Percentiles rank a stretch among this genome's conserved stretches.
These are phyloP conservation scores for Macrotrachela quadricornifera DNA, from an alignment of 1,140 invertebrate genomes.

Conservation along the genomic window DNA sequence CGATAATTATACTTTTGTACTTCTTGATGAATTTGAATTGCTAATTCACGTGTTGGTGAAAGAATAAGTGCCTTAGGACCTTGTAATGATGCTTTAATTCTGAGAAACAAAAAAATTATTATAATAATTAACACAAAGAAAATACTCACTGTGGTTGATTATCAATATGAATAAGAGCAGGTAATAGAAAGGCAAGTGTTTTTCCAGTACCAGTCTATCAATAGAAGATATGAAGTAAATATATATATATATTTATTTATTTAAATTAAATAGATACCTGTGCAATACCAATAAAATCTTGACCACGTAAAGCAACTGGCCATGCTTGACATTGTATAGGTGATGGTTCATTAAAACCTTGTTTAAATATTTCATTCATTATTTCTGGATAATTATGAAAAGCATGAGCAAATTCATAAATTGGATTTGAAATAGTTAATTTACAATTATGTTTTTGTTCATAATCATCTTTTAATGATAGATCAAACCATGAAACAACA, in stretches of 20 bases:
- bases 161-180: constrained; percentile 68
- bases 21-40: constrained; percentile 69
- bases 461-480: too few species aligned
- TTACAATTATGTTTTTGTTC: too few species aligned
- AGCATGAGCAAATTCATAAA: constrained; percentile 58
- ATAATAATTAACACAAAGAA: too few species aligned
- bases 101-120: constrained; percentile 7
- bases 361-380: constrained; percentile 20
- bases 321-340: constrained; percentile 48
- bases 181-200: constrained; percentile 68
- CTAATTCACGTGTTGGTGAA: constrained; percentile 69
- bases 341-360: constrained; percentile 21
- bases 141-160: constrained; percentile 67
- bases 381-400: constrained; percentile 46
- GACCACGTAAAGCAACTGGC: constrained; percentile 59
- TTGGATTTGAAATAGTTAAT: constrained; percentile 52
- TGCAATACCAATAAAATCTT: constrained; percentile 74
- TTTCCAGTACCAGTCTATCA: constrained; percentile 55
- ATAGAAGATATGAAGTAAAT: too few species aligned
- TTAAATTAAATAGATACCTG: constrained; percentile 30
- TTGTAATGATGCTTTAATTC: constrained; percentile 40
- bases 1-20: constrained; percentile 61
- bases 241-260: too few species aligned
- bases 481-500: constrained; percentile 1
- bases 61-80: constrained; percentile 65